phyloP scores from a whole-genome alignment of 2,888 invertebrate species.

The Lumbricus terrestris region DNA sequence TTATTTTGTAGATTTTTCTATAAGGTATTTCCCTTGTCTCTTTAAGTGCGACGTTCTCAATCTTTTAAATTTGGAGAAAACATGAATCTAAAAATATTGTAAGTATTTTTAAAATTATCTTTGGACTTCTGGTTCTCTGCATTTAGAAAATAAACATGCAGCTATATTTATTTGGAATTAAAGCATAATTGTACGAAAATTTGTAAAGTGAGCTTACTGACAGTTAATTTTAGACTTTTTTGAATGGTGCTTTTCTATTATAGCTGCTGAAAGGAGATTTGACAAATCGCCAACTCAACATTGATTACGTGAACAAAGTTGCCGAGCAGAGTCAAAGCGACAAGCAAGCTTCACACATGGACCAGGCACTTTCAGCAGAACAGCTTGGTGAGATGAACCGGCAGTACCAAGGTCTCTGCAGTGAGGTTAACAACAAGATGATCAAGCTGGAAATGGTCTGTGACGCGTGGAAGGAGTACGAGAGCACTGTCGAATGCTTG shows the following conservation, averaged over 20 bases:
- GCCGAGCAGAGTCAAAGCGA: conserved; percentile 3
- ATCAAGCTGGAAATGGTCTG: conserved; percentile 40
- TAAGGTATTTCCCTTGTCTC: too few species aligned
- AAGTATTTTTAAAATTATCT: background rate
- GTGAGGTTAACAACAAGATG: conserved; percentile 45
- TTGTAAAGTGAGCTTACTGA: background rate
- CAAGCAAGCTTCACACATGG: conserved; percentile 12
- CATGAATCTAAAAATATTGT: background rate
- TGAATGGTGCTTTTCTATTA: background rate
- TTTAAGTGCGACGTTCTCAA: background rate
- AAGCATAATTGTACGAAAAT: background rate
- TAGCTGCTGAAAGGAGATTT: conserved; percentile 55
- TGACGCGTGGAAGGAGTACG: conserved; percentile 52
- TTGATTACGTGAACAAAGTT: conserved; percentile 56
- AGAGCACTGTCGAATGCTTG: conserved; percentile 44
- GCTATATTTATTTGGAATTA: background rate
- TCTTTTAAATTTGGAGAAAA: background rate
- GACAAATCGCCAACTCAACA: conserved; percentile 51
- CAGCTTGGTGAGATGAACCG: conserved; percentile 49
- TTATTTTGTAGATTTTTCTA: too few species aligned
- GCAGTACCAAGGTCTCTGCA: conserved; percentile 47
- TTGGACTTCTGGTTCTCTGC: too few species aligned
- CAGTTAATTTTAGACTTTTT: background rate
- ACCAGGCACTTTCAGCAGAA: conserved; percentile 51
- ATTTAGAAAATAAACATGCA: too few species aligned